These are phyloP conservation scores for Guaruba guarouba DNA, from an alignment of 2,113 vertebrate species.

Conservation along the genomic window DNA sequence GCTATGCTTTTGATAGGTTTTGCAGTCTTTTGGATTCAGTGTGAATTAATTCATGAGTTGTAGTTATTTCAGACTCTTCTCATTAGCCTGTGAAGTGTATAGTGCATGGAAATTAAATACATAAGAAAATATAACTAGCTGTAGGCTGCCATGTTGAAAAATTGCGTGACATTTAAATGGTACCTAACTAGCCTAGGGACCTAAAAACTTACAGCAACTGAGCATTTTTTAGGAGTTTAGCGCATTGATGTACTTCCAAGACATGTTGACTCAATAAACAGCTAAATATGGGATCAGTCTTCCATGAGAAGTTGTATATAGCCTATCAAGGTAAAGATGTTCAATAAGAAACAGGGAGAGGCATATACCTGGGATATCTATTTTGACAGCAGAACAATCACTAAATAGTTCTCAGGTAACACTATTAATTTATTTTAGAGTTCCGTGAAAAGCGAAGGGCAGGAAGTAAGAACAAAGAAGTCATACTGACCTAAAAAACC, in stretches of 20 bases:
- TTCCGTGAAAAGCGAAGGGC: background rate
- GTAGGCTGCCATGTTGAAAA: background rate
- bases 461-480: background rate
- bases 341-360: background rate
- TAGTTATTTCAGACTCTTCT: background rate
- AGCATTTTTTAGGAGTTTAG: background rate
- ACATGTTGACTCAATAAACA: background rate
- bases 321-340: background rate
- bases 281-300: background rate
- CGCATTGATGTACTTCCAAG: background rate
- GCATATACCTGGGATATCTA: background rate
- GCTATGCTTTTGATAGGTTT: background rate
- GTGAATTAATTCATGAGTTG: background rate
- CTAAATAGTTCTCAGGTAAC: background rate
- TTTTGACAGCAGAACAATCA: background rate
- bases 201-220: background rate
- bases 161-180: background rate
- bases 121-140: background rate
- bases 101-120: background rate
- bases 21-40: background rate
- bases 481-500: background rate
- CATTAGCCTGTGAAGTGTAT: background rate
- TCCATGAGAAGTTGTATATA: background rate
- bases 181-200: background rate
- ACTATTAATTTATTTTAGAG: background rate